Percentiles rank a stretch among this genome's conserved stretches.
Conservation (phyloP, 2,113 vertebrate genomes). For the Theristicus caerulescens region DNA sequence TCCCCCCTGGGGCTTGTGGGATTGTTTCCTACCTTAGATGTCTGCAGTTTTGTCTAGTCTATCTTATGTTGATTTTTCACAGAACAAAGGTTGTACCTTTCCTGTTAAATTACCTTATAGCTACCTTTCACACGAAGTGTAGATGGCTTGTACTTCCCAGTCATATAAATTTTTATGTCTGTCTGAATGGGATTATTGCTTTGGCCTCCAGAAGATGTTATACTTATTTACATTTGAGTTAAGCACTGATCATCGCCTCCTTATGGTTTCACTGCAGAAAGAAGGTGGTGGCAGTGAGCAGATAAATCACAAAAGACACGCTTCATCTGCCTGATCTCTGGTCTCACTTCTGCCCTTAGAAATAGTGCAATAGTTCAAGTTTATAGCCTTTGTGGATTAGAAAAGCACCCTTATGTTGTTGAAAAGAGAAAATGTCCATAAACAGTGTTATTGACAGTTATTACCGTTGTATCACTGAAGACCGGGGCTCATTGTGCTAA, state of each 20-base stretch:
- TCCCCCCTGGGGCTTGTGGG: not conserved
- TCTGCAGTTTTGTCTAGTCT: not conserved
- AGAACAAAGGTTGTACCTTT: not conserved
- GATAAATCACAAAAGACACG: conserved; percentile 39
- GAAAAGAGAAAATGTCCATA: conserved; percentile 26
- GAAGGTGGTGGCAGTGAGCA: not conserved
- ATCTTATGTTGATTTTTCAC: not conserved
- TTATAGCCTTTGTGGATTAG: conserved; percentile 31
- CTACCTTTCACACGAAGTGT: not conserved
- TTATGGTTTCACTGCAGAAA: not conserved
- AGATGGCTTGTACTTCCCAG: not conserved
- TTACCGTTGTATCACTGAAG: not conserved
- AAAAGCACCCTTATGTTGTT: conserved; percentile 16
- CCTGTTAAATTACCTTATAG: not conserved
- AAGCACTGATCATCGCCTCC: not conserved
- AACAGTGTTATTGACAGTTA: conserved; percentile 45
- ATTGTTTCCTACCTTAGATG: not conserved
- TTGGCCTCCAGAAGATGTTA: not conserved
- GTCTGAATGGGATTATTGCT: not conserved
- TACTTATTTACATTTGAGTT: conserved; percentile 32
- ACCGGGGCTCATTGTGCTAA: not conserved
- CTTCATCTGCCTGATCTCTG: conserved; percentile 49
- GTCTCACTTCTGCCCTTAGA: conserved; percentile 39
- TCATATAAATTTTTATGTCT: not conserved
- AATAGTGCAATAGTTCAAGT: conserved; percentile 34